Percentiles rank a stretch among this genome's conserved stretches.
These are phyloP conservation scores for Vanessa atalanta DNA, from an alignment of 1,140 invertebrate species.

Conservation along the genomic window DNA sequence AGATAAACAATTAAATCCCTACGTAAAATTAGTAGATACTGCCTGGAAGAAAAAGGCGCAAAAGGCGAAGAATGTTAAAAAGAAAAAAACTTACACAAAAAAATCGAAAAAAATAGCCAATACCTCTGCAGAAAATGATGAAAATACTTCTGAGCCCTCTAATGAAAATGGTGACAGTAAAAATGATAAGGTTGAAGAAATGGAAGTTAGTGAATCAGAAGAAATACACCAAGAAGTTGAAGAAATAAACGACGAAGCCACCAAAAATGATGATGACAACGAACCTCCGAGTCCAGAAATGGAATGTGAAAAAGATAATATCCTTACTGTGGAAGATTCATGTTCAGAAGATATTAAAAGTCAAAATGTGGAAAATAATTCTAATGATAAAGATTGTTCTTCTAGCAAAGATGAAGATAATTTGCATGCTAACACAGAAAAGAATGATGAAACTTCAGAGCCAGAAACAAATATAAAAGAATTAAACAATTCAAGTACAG, in stretches of 20 bases:
- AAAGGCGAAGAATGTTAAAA: slow-evolving; percentile 56
- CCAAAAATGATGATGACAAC: slow-evolving; percentile 9
- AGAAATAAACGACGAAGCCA: neutral
- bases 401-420: neutral
- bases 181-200: slow-evolving; percentile 28
- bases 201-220: slow-evolving; percentile 33
- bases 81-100: slow-evolving; percentile 45
- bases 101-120: slow-evolving; percentile 15
- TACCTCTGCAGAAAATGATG: slow-evolving; percentile 19
- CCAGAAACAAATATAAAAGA: slow-evolving; percentile 5
- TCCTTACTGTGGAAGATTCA: neutral
- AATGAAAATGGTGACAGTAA: slow-evolving; percentile 23
- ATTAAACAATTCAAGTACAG: slow-evolving; percentile 10
- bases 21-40: slow-evolving; percentile 67
- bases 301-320: slow-evolving; percentile 13
- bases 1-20: slow-evolving; percentile 59
- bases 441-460: slow-evolving; percentile 22
- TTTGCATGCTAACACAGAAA: slow-evolving; percentile 7
- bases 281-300: slow-evolving; percentile 3
- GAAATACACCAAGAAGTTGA: neutral
- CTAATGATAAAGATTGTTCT: neutral
- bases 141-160: slow-evolving; percentile 11
- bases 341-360: slow-evolving; percentile 15
- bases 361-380: slow-evolving; percentile 6
- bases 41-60: slow-evolving; percentile 68